These are phyloP conservation scores for Epizoanthus illoricatus DNA, from an alignment of 92 coral and sea anemone species.

Conservation along the genomic window DNA sequence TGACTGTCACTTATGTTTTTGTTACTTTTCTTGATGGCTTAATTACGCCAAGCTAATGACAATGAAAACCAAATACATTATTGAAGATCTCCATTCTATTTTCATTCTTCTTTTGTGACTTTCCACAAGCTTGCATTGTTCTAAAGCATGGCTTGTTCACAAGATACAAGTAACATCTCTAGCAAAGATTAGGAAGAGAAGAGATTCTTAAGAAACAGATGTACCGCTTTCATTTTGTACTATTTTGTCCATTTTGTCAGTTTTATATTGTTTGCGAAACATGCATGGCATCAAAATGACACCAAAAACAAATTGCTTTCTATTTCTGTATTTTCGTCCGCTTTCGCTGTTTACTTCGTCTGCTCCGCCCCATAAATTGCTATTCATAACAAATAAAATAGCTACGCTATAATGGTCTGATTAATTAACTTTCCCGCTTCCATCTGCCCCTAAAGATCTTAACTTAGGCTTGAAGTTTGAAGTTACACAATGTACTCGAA, in stretches of 20 bases:
- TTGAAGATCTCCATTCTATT: constrained; percentile 27
- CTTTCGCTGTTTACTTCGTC: not conserved
- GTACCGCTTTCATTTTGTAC: not conserved
- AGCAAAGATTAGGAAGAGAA: not conserved
- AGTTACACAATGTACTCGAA: not conserved
- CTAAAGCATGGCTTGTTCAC: constrained; percentile 28
- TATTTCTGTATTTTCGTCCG: not conserved
- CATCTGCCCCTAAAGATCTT: constrained; percentile 10
- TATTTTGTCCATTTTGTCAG: not conserved
- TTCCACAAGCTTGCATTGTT: constrained; percentile 32
- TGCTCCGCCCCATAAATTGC: constrained; percentile 4
- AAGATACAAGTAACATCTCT: constrained; percentile 9
- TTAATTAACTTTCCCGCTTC: not conserved
- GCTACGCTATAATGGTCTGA: not conserved
- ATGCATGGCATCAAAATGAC: not conserved
- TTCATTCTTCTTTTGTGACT: constrained; percentile 22
- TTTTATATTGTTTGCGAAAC: constrained; percentile 6
- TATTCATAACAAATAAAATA: constrained; percentile 7
- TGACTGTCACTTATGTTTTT: no score
- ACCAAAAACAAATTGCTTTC: not conserved
- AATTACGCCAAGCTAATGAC: constrained; percentile 23
- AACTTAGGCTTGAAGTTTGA: constrained; percentile 1
- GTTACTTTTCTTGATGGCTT: constrained; percentile 24
- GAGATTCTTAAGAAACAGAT: not conserved
- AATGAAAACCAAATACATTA: constrained; percentile 31